A percentile compares a stretch with the other conserved stretches of the same genome.
These are phyloP conservation scores for Styela plicata DNA, from an alignment of 23 tunicate species.

Conservation along the genomic window DNA sequence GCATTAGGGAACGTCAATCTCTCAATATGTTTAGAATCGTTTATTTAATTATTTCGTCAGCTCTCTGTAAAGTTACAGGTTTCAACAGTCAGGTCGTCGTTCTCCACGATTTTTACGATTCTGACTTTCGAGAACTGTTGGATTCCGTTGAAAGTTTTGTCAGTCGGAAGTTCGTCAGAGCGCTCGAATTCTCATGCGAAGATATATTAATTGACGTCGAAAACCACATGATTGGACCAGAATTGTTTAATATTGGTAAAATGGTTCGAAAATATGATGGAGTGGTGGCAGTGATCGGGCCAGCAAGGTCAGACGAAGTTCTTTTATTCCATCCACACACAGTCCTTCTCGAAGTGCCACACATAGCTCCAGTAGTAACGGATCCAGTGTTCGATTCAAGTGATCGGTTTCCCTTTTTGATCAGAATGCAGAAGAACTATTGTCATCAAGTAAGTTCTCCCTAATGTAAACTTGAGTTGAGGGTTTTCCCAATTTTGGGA, in stretches of 20 bases:
- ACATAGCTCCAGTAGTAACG: constrained; percentile 11
- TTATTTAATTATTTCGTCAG: too few relatives aligned
- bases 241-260: constrained; percentile 16
- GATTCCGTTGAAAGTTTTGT: background rate
- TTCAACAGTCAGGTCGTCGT: too few relatives aligned
- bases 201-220: background rate
- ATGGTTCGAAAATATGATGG: background rate
- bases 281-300: constrained; percentile 23
- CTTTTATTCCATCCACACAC: constrained; percentile 19
- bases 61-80: too few relatives aligned
- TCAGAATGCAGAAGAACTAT: constrained; percentile 7
- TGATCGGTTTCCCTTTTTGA: constrained; percentile 19
- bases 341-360: constrained; percentile 10
- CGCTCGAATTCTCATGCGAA: background rate
- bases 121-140: background rate
- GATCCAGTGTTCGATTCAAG: constrained; percentile 28
- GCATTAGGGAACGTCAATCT: too few relatives aligned
- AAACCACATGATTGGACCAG: constrained; percentile 2
- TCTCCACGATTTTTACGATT: background rate
- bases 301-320: constrained; percentile 10
- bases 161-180: background rate
- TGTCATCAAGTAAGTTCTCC: constrained; percentile 23
- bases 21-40: too few relatives aligned
- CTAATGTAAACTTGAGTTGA: too few relatives aligned
- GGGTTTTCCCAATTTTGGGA: too few relatives aligned